Conservation (phyloP, 2,113 vertebrate genomes). For the Sturnira hondurensis region DNA sequence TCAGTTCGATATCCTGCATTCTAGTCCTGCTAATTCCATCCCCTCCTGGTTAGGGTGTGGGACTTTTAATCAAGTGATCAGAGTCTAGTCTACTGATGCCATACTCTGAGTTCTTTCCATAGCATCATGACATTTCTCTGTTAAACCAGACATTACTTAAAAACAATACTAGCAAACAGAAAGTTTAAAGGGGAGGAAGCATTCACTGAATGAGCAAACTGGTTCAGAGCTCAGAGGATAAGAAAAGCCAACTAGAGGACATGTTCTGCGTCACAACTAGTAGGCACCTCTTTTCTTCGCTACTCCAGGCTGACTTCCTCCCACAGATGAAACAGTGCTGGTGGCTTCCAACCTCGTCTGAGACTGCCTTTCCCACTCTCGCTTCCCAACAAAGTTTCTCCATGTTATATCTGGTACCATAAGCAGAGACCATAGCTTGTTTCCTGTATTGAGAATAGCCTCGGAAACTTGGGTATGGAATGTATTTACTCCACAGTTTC, state of each 20-base stretch:
- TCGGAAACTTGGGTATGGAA: background rate
- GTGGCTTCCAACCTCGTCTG: background rate
- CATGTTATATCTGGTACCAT: background rate
- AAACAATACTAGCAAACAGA: background rate
- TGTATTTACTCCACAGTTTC: background rate
- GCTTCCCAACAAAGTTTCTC: slow-evolving; percentile 9
- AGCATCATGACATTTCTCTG: background rate
- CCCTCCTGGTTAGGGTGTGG: background rate
- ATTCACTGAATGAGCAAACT: background rate
- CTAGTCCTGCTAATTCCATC: background rate
- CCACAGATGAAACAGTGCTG: background rate
- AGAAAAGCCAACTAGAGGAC: slow-evolving; percentile 3
- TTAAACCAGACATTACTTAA: background rate
- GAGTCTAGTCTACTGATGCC: background rate
- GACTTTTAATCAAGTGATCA: background rate
- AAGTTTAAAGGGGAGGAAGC: background rate
- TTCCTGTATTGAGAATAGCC: slow-evolving; percentile 27
- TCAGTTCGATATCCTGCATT: background rate
- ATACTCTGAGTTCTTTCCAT: background rate
- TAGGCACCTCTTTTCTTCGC: background rate
- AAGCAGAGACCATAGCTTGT: slow-evolving; percentile 3
- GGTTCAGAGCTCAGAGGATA: background rate
- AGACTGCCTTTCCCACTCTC: background rate
- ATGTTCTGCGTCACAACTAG: background rate
- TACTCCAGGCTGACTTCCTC: background rate